Evolutionary conservation across 2,797 vertebrate genomes (phyloP), one percentile per base, ranked within the genome.

Genomic region (Oreochromis mossambicus): DNA sequence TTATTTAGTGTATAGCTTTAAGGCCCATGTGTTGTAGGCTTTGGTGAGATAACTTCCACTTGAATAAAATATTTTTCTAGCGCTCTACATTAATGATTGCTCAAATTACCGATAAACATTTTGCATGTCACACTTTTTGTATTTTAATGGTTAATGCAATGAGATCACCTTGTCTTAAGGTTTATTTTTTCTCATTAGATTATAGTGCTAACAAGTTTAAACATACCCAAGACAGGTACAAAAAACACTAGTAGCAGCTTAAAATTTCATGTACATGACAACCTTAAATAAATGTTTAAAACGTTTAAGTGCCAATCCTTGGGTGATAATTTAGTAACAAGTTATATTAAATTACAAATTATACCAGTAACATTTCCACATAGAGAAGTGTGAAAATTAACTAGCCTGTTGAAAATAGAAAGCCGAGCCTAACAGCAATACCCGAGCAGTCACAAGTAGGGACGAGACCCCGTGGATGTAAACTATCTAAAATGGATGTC

Each of bases 91-190:
- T 32, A 50, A 50, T 8, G 26, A 75, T 50, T 50, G 10, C 10
- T 50, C 5, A 1, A n/a, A 10, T 19, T 75, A n/a, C 26, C 1
- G 1, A 43, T 66, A 24, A 41, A 24, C 4, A 48, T 29, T 66
- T 48, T 32, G 29, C 24, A 48, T 0, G 0, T 17, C 41, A 17
- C 9, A 9, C n/a, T 24, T 66, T 24, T 12, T 5, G 1, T 29
- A 46, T 46, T 46, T 29, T 73, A 46, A 73, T 46, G 24, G 15
- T 19, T 73, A 2, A 17, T 73, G 68, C 24, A 73, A 19, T 19
- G 15, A 19, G 68, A 48, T 48, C 68, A 19, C 6, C 41, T 73
- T 10, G 15, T 9, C 29, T 17, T 48, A 2, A 46, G 15, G 24
- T 48, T 73, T 13, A 19, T 73, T 48, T 73, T 48, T 15, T 24